Evolutionary conservation across 2,113 vertebrate genomes (phyloP).

Genomic region (Anhinga anhinga): DNA sequence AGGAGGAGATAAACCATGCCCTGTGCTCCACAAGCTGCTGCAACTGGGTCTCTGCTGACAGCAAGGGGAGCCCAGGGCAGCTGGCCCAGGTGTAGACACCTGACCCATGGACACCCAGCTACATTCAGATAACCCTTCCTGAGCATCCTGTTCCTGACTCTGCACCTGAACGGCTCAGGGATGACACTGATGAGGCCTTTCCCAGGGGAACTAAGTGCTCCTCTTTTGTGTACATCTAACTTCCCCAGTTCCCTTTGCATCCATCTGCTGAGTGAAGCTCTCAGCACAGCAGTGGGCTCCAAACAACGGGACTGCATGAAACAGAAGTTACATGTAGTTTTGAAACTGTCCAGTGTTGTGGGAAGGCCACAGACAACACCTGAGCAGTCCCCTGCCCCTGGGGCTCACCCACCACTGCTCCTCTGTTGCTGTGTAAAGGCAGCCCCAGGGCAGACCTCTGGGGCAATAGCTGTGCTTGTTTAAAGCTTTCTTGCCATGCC

Average conservation of each 20-base stretch:
- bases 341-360: neutral
- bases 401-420: neutral
- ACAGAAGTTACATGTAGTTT: neutral
- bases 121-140: neutral
- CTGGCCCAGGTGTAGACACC: neutral
- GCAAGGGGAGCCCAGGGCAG: neutral
- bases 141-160: neutral
- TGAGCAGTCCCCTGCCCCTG: neutral
- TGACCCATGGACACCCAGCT: neutral
- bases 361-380: neutral
- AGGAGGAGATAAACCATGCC: neutral
- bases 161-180: neutral
- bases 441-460: neutral
- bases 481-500: neutral
- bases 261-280: neutral
- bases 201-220: rapidly evolving
- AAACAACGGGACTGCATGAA: neutral
- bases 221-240: neutral
- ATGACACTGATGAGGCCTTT: neutral
- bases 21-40: neutral
- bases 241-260: neutral
- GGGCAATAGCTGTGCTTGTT: neutral
- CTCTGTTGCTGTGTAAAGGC: neutral
- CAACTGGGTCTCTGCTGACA: neutral
- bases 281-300: neutral